Percentiles rank a stretch among this genome's conserved stretches.
Conservation (phyloP, 1,140 invertebrate genomes). For the Arctopsyche grandis region DNA sequence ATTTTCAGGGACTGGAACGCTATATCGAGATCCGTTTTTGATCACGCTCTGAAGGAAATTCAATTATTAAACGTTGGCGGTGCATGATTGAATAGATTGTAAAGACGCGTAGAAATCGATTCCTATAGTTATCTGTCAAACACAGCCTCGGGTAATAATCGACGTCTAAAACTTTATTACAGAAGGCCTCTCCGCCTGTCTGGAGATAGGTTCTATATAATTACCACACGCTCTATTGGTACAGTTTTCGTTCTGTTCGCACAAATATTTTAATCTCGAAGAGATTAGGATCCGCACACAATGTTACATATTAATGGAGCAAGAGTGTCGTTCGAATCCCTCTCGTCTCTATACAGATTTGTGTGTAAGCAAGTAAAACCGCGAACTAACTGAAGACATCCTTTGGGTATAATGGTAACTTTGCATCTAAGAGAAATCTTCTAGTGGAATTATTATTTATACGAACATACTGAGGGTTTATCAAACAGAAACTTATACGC, state of each 20-base stretch:
- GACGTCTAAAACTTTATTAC: conserved; percentile 11
- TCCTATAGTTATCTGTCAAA: conserved; percentile 3
- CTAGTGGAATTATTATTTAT: too few species aligned
- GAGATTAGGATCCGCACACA: not conserved
- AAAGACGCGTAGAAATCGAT: conserved; percentile 22
- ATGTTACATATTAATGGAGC: too few species aligned
- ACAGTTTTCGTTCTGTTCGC: not conserved
- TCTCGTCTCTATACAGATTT: not conserved
- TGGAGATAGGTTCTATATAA: not conserved
- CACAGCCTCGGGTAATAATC: conserved; percentile 17
- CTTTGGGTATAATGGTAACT: not conserved
- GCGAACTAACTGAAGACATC: not conserved
- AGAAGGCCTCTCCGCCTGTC: not conserved
- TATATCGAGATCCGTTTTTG: conserved; percentile 7
- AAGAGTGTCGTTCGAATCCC: too few species aligned
- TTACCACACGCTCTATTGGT: not conserved
- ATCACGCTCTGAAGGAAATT: conserved; percentile 10
- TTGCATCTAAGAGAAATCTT: not conserved
- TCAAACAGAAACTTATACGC: too few species aligned
- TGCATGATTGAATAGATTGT: conserved; percentile 21
- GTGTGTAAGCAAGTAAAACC: not conserved
- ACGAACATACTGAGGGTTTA: too few species aligned
- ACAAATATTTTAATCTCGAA: conserved; percentile 1
- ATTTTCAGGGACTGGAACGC: not conserved
- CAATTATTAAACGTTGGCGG: conserved; percentile 22